Percentiles rank a stretch among this genome's conserved stretches.
phyloP scores from a whole-genome alignment of 2,797 vertebrate genomes.

The Harpagifer antarcticus region DNA sequence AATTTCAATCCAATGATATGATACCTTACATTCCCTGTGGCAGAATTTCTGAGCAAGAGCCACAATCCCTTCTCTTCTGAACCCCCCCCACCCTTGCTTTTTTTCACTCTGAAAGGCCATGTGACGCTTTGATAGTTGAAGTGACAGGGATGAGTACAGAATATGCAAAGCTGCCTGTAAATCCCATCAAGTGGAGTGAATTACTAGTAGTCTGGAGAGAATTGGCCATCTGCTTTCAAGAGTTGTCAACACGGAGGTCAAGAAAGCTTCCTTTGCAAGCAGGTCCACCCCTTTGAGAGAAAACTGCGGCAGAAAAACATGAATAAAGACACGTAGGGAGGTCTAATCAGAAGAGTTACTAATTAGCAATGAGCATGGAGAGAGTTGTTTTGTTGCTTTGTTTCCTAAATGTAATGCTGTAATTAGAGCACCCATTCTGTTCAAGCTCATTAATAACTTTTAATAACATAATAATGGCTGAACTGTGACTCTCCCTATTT shows the following conservation, averaged over 20 bases:
- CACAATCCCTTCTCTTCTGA: slow-evolving; percentile 22
- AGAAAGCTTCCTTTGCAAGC: slow-evolving; percentile 29
- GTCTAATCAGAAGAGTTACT: slow-evolving; percentile 34
- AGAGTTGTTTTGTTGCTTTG: slow-evolving; percentile 12
- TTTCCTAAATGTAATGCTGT: slow-evolving; percentile 20
- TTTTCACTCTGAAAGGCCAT: slow-evolving; percentile 50
- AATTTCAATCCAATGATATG: slow-evolving; percentile 7
- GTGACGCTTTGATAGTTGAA: slow-evolving; percentile 58
- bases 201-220: slow-evolving; percentile 57
- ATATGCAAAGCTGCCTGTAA: slow-evolving; percentile 69
- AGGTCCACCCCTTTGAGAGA: slow-evolving; percentile 19
- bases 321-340: background rate
- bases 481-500: slow-evolving; percentile 1
- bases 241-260: slow-evolving; percentile 56
- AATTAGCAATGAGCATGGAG: slow-evolving; percentile 17
- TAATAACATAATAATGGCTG: slow-evolving; percentile 26
- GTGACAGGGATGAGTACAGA: slow-evolving; percentile 57
- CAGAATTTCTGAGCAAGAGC: slow-evolving; percentile 17
- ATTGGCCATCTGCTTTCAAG: slow-evolving; percentile 56
- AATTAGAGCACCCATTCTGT: slow-evolving; percentile 14
- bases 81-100: slow-evolving; percentile 14
- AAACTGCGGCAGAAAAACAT: slow-evolving; percentile 1
- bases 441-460: slow-evolving; percentile 16
- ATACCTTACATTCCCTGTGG: slow-evolving; percentile 20
- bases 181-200: slow-evolving; percentile 71